Evolutionary conservation across 2,113 vertebrate species (phyloP).

Genomic region (Struthidea cinerea): DNA sequence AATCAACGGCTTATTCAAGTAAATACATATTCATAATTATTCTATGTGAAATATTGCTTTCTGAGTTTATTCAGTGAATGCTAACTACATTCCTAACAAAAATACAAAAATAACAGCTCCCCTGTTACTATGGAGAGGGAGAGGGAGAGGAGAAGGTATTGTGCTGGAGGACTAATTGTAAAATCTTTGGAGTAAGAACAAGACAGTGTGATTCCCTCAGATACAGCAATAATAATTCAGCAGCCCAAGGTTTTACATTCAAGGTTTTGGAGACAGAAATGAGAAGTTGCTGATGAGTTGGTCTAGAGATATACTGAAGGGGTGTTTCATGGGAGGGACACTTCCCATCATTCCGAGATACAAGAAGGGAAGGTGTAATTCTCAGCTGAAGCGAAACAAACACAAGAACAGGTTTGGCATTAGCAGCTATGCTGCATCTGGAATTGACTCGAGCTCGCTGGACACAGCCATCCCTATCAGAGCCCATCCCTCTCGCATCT

Average conservation of each 20-base stretch:
- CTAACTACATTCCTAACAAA: slow-evolving; percentile 30
- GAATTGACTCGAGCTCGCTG: not conserved
- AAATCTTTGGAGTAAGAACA: not conserved
- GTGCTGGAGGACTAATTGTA: not conserved
- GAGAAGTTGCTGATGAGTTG: not conserved
- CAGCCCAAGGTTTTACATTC: not conserved
- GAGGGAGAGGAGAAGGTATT: slow-evolving; percentile 2
- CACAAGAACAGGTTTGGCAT: not conserved
- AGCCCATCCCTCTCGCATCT: not conserved
- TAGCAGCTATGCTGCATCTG: not conserved
- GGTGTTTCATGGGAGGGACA: not conserved
- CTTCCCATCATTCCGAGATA: not conserved
- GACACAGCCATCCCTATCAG: not conserved
- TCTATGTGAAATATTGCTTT: slow-evolving; percentile 41
- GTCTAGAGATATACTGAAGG: not conserved
- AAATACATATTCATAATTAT: slow-evolving; percentile 59
- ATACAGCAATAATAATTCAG: not conserved
- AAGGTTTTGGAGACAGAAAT: not conserved
- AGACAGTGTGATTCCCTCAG: not conserved
- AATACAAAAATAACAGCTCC: slow-evolving; percentile 29
- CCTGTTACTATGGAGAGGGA: slow-evolving; percentile 59
- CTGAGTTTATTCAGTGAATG: slow-evolving; percentile 39
- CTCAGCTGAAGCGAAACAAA: not conserved
- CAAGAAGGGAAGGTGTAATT: not conserved
- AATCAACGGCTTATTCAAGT: slow-evolving; percentile 56